Evolutionary conservation across 1,140 invertebrate species (phyloP), one percentile per base, ranked within the genome.

Genomic region (Dendroctonus valens): DNA sequence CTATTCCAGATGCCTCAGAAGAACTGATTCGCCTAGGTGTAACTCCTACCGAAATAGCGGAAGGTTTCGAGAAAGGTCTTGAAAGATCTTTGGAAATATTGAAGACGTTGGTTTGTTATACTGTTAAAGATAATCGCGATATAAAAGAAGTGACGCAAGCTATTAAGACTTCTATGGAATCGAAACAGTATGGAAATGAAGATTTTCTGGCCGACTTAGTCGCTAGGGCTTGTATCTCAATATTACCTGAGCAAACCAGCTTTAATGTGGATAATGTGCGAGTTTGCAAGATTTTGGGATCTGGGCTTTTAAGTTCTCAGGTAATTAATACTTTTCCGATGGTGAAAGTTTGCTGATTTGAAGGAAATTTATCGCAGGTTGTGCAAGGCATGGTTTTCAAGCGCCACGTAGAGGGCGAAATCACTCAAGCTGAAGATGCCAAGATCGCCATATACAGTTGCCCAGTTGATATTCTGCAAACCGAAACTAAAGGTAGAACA

Each of bases 211-310:
- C 94, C 42, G 84, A 86, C 26, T 81, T 99, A 7, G 90, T 99
- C 40, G 83, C 89, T 26, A 87, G 94, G 77, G 96, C 97, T 40
- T 99, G 96, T 79, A 87, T 96, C 52, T 91, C 92, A 11, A 93
- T 97, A 69, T 75, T 97, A 44, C 91, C 94, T 3, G 89, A 93
- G 73, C 85, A 91, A 69, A 87, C 87, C 2, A 89, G 89, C 38
- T 99, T 99, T 78, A 98, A 98, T 83, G 97, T 99, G 42, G 98
- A 99, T 78, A 99, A 98, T 82, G 89, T 99, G 57, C 85, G 97
- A 74, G 90, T 99, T 58, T 96, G 92, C 77, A 99, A 99, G 80
- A 88, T 91, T 73, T 77, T 91, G 73, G 97, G 97, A 52, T 87
- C 89, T 71, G 94, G 94, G 42, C 79, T 98, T 40, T 71, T 79